Evolutionary conservation across 2,888 invertebrate genomes (phyloP), one percentile per base, ranked within the genome.

Genomic region (Linnaemya vulpina): DNA sequence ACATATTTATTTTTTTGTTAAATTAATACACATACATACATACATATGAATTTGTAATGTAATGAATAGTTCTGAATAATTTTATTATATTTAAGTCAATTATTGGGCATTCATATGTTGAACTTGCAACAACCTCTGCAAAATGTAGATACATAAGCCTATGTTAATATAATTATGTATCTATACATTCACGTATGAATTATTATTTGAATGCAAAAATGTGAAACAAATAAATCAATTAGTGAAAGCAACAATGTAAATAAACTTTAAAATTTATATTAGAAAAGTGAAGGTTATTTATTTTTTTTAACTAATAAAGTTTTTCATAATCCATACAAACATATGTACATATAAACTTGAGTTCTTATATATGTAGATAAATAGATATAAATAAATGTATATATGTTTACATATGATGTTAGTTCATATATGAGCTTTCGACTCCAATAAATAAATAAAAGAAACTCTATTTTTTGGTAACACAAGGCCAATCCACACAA

Each of bases 261-360:
- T 67, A 74, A 78, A 78, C 77, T 78, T 60, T 53, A 74, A 83
- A 60, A 67, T 51, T 25, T 9, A 58, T 35, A 67, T 70, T 49
- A 38, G 17, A 79, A 67, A 77, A 83, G 74, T 75, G 83, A 79
- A 78, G 83, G 83, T 83, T 78, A 78, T 83, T 73, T 76, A 71
- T 68, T 62, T 65, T 49, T 71, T 63, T 53, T 17, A 40, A 30
- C 25, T 43, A 20, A 40, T 43, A 5, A n/a, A 25, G n/a, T n/a
- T 46, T 1, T 38, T n/a, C 1, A 60, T 53, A 51, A 38, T 11
- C n/a, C 17, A 25, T 17, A 17, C 38, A 4, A 17, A 63, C 13
- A 63, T 43, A 65, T 46, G 63, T 75, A 55, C 13, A 15, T 53
- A 55, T 60, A n/a, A 15, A 60, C 17, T 11, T 30, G 17, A 10